These are phyloP conservation scores for Mareca penelope DNA, from an alignment of 2,797 vertebrate genomes.

Conservation along the genomic window DNA sequence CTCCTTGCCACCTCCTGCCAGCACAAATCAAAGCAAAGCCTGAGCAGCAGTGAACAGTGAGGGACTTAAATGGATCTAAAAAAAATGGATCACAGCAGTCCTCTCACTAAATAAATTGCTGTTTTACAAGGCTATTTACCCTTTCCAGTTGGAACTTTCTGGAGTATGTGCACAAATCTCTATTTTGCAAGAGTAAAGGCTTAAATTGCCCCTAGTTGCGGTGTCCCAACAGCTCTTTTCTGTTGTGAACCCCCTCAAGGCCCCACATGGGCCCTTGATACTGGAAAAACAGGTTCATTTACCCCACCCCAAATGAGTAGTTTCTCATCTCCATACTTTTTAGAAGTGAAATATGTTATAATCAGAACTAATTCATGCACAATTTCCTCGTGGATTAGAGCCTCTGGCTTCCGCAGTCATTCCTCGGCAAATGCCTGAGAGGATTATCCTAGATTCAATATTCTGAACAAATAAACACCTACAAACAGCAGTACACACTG, in stretches of 20 bases:
- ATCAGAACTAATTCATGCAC: not conserved
- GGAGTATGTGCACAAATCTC: not conserved
- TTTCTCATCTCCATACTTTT: constrained; percentile 21
- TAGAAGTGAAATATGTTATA: constrained; percentile 46
- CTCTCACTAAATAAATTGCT: not conserved
- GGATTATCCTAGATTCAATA: constrained; percentile 66
- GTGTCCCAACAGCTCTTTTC: not conserved
- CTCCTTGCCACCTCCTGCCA: not conserved
- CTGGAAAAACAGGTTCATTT: constrained; percentile 21
- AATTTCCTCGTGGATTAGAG: not conserved
- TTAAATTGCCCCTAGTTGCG: not conserved
- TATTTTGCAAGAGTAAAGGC: not conserved
- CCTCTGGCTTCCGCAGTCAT: constrained; percentile 37
- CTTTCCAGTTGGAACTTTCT: not conserved
- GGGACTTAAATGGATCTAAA: not conserved
- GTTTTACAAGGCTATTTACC: not conserved
- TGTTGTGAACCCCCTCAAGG: not conserved
- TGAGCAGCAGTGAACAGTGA: not conserved
- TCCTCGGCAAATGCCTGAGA: constrained; percentile 62
- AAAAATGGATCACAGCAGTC: not conserved
- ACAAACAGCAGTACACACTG: not conserved
- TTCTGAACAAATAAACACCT: constrained; percentile 36
- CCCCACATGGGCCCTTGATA: not conserved
- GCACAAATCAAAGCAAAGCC: not conserved
- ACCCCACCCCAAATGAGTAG: not conserved